These are phyloP conservation scores for Volucella zonaria DNA, from an alignment of 2,888 invertebrate species.

Conservation along the genomic window DNA sequence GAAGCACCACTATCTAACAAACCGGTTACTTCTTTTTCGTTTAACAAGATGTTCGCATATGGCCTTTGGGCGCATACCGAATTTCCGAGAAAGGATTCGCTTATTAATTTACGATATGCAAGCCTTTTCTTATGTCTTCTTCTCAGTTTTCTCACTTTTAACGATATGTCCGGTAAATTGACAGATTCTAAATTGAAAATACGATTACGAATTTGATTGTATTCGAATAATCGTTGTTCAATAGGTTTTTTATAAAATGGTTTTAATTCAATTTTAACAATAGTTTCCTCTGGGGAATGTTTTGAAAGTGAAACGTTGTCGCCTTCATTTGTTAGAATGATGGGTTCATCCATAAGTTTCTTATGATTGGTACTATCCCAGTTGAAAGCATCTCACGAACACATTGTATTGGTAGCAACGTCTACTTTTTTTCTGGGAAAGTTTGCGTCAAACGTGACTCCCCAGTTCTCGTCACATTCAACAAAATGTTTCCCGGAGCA, in stretches of 20 bases:
- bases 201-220: constrained; percentile 12
- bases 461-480: constrained; percentile 13
- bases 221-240: constrained; percentile 8
- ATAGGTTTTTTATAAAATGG: constrained; percentile 12
- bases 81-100: neutral
- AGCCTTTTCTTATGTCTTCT: neutral
- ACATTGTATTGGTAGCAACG: constrained; percentile 2
- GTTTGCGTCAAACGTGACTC: constrained; percentile 20
- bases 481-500: constrained; percentile 1
- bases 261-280: neutral
- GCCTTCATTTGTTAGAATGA: neutral
- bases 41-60: neutral
- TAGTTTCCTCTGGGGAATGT: no score
- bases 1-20: constrained; percentile 18
- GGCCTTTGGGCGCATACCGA: neutral
- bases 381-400: neutral
- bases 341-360: neutral
- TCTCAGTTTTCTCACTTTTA: constrained; percentile 1
- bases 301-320: no score
- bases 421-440: constrained; percentile 16
- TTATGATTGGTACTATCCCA: neutral
- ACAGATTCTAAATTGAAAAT: constrained; percentile 4
- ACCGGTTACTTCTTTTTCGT: neutral
- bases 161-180: neutral
- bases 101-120: constrained; percentile 6